phyloP scores from a whole-genome alignment of 2,113 vertebrate species.

The Dolichallabes microphthalmus region DNA sequence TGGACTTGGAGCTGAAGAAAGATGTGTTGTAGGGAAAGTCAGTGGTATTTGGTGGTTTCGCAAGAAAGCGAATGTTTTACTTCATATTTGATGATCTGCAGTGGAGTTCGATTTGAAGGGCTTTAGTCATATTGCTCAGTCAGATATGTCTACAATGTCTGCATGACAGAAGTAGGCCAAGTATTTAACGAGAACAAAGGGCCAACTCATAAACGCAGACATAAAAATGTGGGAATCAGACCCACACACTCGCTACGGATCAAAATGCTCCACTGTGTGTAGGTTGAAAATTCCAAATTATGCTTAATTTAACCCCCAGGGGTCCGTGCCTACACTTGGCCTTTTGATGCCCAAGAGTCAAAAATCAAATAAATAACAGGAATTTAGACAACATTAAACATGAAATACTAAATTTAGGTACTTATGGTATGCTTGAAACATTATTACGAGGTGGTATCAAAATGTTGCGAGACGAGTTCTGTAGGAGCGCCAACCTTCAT shows the following conservation, averaged over 20 bases:
- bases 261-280: not conserved
- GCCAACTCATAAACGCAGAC: constrained; percentile 13
- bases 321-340: not conserved
- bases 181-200: constrained; percentile 27
- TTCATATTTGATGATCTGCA: constrained; percentile 45
- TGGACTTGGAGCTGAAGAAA: not conserved
- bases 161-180: constrained; percentile 35
- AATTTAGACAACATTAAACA: not conserved
- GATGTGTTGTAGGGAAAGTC: not conserved
- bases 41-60: constrained; percentile 53
- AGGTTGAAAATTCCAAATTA: constrained; percentile 12
- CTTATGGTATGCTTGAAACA: not conserved
- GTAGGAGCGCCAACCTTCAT: too few species aligned
- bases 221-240: constrained; percentile 15
- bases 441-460: too few species aligned
- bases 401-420: not conserved
- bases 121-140: constrained; percentile 18
- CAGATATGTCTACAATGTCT: constrained; percentile 12
- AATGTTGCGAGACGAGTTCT: too few species aligned
- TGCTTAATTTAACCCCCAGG: not conserved
- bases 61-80: constrained; percentile 45
- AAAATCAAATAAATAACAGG: not conserved
- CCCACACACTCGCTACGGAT: not conserved
- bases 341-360: not conserved
- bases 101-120: constrained; percentile 33